Base-by-base conservation (phyloP, 2,888 invertebrate species). In the Notodonta ziczac region DNA sequence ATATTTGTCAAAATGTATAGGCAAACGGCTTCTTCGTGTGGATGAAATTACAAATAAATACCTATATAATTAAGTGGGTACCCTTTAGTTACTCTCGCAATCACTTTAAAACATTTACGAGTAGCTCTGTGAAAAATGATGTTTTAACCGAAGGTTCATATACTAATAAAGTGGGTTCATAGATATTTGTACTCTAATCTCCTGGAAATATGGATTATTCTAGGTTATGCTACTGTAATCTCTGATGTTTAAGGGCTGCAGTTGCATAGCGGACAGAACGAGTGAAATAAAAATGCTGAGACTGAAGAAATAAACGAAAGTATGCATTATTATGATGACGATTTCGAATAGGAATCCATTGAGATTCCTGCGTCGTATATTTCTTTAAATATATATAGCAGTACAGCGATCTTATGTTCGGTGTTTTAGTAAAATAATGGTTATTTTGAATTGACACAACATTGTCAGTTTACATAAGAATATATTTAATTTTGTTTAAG, bases 291-390 rank as follows among this genome's bases (percentile, higher is more conserved):
- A 90, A 91, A 89, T 80, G 84, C 83, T 77, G 81, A 84, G 86
- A 84, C 86, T 84, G 83, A 87, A 88, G 86, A 89, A 89, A 91
- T 91, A 91, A 91, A 91, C 86, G 86, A 90, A 90, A 90, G 90
- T 90, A 91, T 90, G 90, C 91, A 91, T 91, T 92, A 91, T 90
- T 90, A 86, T 90, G 89, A 91, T 91, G 90, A 91, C 87, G 85
- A 87, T 84, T 86, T 82, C 66, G 79, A 79, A 89, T 77, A 73
- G 74, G 73, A 82, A 84, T 72, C 78, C 65, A 67, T 74, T 58
- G 82, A 83, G 82, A 76, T 70, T 70, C 68, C 60, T 73, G 65
- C 58, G 57, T 44, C 58, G 55, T 65, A 63, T 60, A 71, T 61
- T 60, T 62, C 61, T 67, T 72, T 48, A 56, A 58, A 16, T 16